Evolutionary conservation across 2,888 invertebrate species (phyloP), one percentile per base, ranked within the genome.

Genomic region (Drosophila pseudotalamancana): DNA sequence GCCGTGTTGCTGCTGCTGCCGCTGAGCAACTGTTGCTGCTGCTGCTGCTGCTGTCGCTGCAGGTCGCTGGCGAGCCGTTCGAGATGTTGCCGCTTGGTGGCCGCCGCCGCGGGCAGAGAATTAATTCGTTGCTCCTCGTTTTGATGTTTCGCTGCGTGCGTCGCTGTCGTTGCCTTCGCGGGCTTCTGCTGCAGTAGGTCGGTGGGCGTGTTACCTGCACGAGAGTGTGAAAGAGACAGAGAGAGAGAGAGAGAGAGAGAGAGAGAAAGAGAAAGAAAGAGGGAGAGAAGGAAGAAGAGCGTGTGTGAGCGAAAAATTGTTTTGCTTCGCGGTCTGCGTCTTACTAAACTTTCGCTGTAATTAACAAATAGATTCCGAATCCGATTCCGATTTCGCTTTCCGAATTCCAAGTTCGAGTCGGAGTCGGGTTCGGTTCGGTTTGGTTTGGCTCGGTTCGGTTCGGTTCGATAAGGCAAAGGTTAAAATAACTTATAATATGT

Each of bases 401-500:
- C 62, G 25, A 9, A 37, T 12, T 56, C 12, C 45, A 27, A 43
- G 8, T 48, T 12, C 55, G 56, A 43, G 16, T 64, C 35, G 34
- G 35, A 31, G 19, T 25, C 57, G 27, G 27, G 9, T 9, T 0
- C 32, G 32, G 21, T 46, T 18, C 25, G 14, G 51, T 29, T 53
- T 18, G 32, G 50, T 45, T 19, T 29, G 29, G 49, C 27, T 37
- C 48, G 25, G 35, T 49, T 42, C 43, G 48, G 29, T 34, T 42
- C 37, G 35, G 40, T 46, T 37, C 27, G 50, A 12, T 57, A 50
- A 21, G 53, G 54, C 82, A 85, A 85, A 85, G 84, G 88, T 85
- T 81, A 88, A 84, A 66, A 81, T 87, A 77, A 80, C 87, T 88
- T 84, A 83, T 86, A 88, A 86, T 84, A 84, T 87, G 82, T 66